phyloP scores from a whole-genome alignment of 2,888 invertebrate species.

The Carcina quercana region DNA sequence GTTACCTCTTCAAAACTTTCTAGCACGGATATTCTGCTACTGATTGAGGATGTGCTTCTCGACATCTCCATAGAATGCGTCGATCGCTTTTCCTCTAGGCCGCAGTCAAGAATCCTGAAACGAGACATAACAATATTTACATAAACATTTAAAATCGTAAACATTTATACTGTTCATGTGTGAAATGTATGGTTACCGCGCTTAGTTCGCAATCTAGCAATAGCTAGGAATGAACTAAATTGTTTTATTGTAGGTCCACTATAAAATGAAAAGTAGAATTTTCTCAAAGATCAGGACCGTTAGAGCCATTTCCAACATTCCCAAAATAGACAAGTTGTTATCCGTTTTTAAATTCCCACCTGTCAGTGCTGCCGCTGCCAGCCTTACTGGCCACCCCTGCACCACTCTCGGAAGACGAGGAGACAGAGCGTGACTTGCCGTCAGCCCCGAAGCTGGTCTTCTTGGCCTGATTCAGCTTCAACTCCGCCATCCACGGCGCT shows the following conservation, averaged over 20 bases:
- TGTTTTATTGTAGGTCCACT: no score
- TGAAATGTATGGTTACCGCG: no score
- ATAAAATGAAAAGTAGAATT: no score
- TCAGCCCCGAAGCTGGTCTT: constrained; percentile 65
- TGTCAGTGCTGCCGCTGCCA: constrained; percentile 51
- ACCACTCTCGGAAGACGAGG: constrained; percentile 26
- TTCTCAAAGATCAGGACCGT: no score
- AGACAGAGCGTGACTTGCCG: constrained; percentile 46
- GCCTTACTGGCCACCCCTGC: constrained; percentile 28
- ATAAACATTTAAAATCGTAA: no score
- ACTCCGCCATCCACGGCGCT: constrained; percentile 88
- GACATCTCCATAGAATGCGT: constrained; percentile 69
- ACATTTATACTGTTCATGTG: no score
- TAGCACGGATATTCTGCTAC: constrained; percentile 55
- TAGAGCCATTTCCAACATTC: no score
- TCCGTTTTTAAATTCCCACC: constrained; percentile 22
- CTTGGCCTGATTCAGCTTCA: constrained; percentile 84
- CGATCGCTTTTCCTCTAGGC: constrained; percentile 55
- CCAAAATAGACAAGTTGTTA: no score
- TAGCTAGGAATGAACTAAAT: no score
- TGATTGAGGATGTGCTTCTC: constrained; percentile 67
- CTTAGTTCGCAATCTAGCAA: no score
- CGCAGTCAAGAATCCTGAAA: constrained; percentile 58
- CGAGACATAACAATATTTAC: no score
- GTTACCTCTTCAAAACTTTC: constrained; percentile 61